Percentiles rank a stretch among this genome's conserved stretches.
These are phyloP conservation scores for Phortica magna DNA, from an alignment of 2,888 invertebrate species.

Conservation along the genomic window DNA sequence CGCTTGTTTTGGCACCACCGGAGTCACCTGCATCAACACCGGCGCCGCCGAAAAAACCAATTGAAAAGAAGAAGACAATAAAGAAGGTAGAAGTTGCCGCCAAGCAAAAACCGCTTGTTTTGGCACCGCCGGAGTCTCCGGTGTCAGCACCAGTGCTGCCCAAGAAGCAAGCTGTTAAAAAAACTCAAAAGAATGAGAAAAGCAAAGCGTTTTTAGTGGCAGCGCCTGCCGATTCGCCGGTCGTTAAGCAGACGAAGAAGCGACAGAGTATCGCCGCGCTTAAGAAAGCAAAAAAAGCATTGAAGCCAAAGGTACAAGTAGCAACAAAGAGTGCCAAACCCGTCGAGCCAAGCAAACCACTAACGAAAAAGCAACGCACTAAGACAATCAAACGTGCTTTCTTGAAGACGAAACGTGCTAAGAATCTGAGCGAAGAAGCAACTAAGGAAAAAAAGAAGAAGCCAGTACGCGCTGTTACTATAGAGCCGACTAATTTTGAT, in stretches of 20 bases:
- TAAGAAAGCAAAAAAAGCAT: neutral
- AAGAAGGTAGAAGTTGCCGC: conserved; percentile 33
- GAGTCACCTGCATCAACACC: neutral
- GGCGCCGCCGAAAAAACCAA: conserved; percentile 1
- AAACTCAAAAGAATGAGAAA: neutral
- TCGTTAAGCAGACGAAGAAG: neutral
- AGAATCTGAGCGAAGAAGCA: neutral
- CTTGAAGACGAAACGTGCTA: conserved; percentile 3
- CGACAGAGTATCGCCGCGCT: neutral
- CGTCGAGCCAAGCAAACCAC: neutral
- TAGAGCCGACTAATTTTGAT: conserved; percentile 57
- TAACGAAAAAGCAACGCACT: conserved; percentile 20
- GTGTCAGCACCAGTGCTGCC: neutral
- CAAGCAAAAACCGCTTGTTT: neutral
- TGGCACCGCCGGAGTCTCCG: neutral
- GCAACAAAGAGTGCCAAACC: neutral
- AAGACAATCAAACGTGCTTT: conserved; percentile 11
- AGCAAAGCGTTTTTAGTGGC: conserved; percentile 51
- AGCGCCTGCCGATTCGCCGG: conserved; percentile 57
- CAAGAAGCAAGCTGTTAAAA: neutral
- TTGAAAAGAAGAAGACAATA: conserved; percentile 41
- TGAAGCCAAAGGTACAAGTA: neutral
- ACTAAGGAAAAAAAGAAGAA: neutral
- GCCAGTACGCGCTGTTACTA: neutral
- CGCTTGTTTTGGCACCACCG: neutral